These are phyloP conservation scores for Rhipidura dahli DNA, from an alignment of 2,113 vertebrate genomes.

Conservation along the genomic window DNA sequence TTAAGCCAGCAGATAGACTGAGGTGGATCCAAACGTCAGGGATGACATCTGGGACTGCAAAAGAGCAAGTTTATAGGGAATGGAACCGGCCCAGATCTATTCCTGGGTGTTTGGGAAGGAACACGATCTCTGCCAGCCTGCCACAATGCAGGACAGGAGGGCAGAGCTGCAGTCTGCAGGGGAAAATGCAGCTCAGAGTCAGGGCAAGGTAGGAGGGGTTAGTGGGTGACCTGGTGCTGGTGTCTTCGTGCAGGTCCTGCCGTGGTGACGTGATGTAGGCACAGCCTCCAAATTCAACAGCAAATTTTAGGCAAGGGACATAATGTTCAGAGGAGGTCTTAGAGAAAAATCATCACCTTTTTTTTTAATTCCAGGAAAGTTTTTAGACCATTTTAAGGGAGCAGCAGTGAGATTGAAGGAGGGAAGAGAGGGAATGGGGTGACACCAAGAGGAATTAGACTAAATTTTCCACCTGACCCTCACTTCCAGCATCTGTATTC, in stretches of 20 bases:
- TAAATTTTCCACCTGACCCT: neutral
- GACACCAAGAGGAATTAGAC: neutral
- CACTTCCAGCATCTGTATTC: neutral
- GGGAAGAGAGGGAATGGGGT: neutral
- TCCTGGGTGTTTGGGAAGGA: neutral
- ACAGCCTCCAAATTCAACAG: neutral
- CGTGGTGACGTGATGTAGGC: accelerated
- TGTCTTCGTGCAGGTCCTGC: neutral
- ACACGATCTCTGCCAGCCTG: neutral
- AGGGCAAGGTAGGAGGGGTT: neutral
- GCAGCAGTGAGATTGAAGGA: neutral
- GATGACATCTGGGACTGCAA: neutral
- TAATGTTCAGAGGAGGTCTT: neutral
- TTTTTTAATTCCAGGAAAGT: neutral
- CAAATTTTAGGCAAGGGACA: neutral
- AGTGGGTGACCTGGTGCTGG: neutral
- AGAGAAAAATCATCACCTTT: neutral
- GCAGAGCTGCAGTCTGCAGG: neutral
- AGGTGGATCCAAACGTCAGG: neutral
- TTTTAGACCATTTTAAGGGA: neutral
- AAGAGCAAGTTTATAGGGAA: neutral
- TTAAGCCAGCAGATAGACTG: constrained; percentile 12
- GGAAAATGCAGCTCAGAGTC: neutral
- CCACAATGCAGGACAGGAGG: neutral
- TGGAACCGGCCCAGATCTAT: neutral